Evolutionary conservation across 2,113 vertebrate genomes (phyloP), one percentile per base, ranked within the genome.

Genomic region (Oenanthe oenanthe): DNA sequence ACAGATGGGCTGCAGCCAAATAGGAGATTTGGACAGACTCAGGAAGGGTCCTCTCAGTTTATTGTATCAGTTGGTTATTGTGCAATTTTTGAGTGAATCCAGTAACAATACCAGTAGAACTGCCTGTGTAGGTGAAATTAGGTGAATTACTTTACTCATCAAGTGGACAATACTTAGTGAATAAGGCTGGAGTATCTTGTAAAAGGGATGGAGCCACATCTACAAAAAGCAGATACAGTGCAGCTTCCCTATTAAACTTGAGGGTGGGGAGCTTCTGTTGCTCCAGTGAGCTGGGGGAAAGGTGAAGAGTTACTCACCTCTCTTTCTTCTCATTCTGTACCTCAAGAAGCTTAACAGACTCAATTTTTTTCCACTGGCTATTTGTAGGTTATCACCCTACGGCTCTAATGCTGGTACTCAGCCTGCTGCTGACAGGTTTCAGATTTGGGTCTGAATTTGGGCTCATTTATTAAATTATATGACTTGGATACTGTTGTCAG

Each of bases 41-140:
- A 65, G 20, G 58, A 53, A 65, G 28, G 8, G 19, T 50, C 28
- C 42, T 67, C 34, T 36, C 9, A 8, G 4, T 66, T 66, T 73
- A 73, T 62, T 66, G 6, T 18, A 58, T 73, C 42, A 17, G 6
- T 54, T 85, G 43, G 2, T 80, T 25, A 13, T 19, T 42, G 34
- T 63, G 43, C n/a, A 56, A 48, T 54, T 66, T 60, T 67, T 29
- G 43, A 47, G 60, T 16, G 21, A 91, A 62, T 71, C 16, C 29
- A 58, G 22, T 4, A 25, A 29, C 0, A 0, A 63, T 25, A 57
- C 32, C 63, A 66, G 43, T 42, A 70, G 42, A 70, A 57, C 19
- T 67, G n/a, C 26, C 61, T 53, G 21, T 3, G 21, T 29, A 51
- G 28, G 18, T 77, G 67, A 72, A 81, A 85, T 63, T 28, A 40